phyloP scores from a whole-genome alignment of 1,140 invertebrate genomes.

The Eriocheir sinensis region DNA sequence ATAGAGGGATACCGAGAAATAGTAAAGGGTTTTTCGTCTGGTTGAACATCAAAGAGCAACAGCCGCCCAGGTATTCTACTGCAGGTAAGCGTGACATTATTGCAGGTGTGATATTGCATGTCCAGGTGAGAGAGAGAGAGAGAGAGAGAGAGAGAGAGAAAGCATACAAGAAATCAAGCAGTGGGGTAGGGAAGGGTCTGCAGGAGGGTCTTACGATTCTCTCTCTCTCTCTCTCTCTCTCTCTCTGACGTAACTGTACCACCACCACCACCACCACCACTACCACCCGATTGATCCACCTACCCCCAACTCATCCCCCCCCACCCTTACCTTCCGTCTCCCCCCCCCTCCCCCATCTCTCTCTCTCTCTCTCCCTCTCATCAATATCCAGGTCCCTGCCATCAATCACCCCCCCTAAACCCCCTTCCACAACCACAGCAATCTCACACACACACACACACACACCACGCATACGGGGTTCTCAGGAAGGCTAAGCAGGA shows the following conservation, averaged over 20 bases:
- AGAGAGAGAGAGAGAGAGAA: conserved; percentile 3
- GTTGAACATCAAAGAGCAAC: too few species aligned
- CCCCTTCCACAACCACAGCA: neutral
- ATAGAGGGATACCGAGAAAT: neutral
- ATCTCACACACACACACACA: neutral
- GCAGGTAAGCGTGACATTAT: too few species aligned
- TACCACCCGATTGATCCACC: neutral
- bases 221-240: too few species aligned
- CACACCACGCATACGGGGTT: neutral
- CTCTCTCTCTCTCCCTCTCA: conserved; percentile 39
- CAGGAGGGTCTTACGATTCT: neutral
- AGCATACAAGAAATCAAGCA: neutral
- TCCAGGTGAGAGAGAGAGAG: conserved; percentile 20
- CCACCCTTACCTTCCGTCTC: neutral
- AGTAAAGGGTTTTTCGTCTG: too few species aligned
- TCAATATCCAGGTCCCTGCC: neutral
- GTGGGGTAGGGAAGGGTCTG: neutral
- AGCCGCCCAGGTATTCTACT: too few species aligned
- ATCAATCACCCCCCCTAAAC: neutral
- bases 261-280: conserved; percentile 8
- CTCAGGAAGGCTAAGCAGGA: neutral
- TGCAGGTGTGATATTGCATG: too few species aligned
- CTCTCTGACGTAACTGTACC: neutral
- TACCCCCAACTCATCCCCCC: neutral
- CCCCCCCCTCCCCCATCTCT: conserved; percentile 21